These are phyloP conservation scores for Callimorpha dominula DNA, from an alignment of 2,888 invertebrate genomes.

Conservation along the genomic window DNA sequence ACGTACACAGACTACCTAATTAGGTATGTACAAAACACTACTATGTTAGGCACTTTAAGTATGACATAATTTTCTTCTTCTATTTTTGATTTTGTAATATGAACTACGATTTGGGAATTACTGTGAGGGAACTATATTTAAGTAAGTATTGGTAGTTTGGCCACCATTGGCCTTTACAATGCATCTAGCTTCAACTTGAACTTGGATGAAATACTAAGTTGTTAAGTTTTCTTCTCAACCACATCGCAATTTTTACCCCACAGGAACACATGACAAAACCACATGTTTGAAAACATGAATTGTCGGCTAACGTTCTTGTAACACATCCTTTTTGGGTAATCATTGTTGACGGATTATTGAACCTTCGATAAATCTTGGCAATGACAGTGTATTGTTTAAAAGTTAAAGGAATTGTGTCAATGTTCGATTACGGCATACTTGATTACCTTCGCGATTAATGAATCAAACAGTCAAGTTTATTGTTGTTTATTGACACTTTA, in stretches of 20 bases:
- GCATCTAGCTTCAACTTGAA: no score
- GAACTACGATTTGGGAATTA: background rate
- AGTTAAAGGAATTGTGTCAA: constrained; percentile 39
- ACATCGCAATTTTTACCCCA: no score
- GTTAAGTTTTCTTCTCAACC: no score
- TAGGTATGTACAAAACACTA: constrained; percentile 1
- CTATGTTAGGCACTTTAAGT: background rate
- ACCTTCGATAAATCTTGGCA: constrained; percentile 29
- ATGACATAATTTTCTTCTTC: background rate
- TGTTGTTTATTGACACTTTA: constrained; percentile 23
- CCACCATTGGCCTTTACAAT: no score
- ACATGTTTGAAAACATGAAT: no score
- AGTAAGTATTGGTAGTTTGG: no score
- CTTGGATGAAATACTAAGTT: no score
- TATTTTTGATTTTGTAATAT: background rate
- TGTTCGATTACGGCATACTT: constrained; percentile 24
- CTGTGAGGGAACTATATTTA: background rate
- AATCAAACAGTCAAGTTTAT: constrained; percentile 22
- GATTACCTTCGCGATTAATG: constrained; percentile 23
- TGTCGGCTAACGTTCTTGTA: background rate
- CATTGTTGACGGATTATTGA: background rate
- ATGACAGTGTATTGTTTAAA: constrained; percentile 41
- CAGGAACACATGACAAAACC: no score
- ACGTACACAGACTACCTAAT: constrained; percentile 17
- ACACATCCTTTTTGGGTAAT: background rate